phyloP scores from a whole-genome alignment of 2,797 vertebrate genomes.

The Rhinoraja longicauda region DNA sequence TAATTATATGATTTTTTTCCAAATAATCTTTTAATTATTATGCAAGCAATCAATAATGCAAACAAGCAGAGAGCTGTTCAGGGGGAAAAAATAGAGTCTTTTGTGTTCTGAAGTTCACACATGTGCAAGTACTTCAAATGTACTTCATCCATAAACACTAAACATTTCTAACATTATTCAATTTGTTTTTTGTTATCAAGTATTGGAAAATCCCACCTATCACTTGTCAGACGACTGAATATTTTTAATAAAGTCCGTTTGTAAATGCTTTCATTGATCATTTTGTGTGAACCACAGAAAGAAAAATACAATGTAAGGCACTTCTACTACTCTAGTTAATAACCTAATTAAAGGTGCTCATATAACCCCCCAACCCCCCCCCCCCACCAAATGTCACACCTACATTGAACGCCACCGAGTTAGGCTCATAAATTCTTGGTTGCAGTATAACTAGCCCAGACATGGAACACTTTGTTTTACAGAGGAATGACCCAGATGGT shows the following conservation, averaged over 20 bases:
- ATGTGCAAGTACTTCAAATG: neutral
- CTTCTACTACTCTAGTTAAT: neutral
- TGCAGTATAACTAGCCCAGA: neutral
- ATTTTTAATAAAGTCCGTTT: neutral
- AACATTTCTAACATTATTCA: constrained; percentile 12
- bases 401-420: neutral
- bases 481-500: neutral
- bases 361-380: neutral
- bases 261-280: neutral
- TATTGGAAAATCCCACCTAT: constrained; percentile 6
- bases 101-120: neutral
- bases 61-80: neutral
- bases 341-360: neutral
- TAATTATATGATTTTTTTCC: neutral
- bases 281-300: neutral
- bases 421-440: neutral
- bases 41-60: neutral
- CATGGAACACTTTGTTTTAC: neutral
- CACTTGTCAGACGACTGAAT: neutral
- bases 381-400: neutral
- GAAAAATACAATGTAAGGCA: neutral
- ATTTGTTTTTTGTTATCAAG: constrained; percentile 28
- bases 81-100: neutral
- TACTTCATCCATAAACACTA: constrained; percentile 8
- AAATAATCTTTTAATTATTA: neutral